A percentile compares a stretch with the other conserved stretches of the same genome.
These are phyloP conservation scores for Eupithecia tripunctaria DNA, from an alignment of 2,888 invertebrate species.

Conservation along the genomic window DNA sequence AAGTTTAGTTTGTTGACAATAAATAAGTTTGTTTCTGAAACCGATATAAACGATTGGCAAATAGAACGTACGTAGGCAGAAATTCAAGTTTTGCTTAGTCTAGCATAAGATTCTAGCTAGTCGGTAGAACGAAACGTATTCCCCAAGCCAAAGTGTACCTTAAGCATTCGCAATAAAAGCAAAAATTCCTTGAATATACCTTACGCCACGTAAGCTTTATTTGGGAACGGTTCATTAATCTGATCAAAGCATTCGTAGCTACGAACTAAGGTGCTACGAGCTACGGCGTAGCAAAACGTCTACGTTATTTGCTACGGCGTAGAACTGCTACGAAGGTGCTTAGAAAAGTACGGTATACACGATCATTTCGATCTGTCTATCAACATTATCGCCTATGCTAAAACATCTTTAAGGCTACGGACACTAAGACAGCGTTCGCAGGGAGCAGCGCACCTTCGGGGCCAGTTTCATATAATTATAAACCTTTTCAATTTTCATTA, in stretches of 20 bases:
- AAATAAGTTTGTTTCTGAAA: background rate
- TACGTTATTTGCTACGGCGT: slow-evolving; percentile 24
- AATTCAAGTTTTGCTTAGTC: background rate
- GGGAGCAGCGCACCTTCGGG: too few species aligned
- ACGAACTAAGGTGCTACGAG: slow-evolving; percentile 17
- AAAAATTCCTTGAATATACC: slow-evolving; percentile 1
- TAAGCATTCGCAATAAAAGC: background rate
- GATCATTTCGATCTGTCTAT: background rate
- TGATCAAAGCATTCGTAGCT: slow-evolving; percentile 31
- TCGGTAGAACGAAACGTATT: background rate
- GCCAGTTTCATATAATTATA: too few species aligned
- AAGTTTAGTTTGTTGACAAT: too few species aligned
- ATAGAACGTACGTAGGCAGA: background rate
- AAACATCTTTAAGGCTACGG: background rate
- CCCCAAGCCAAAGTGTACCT: background rate
- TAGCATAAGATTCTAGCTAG: slow-evolving; percentile 2
- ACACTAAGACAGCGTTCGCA: too few species aligned
- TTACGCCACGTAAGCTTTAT: slow-evolving; percentile 31
- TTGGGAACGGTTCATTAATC: slow-evolving; percentile 47
- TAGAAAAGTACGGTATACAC: background rate
- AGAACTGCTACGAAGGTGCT: slow-evolving; percentile 9
- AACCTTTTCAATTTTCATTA: too few species aligned
- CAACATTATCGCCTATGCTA: background rate
- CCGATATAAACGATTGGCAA: background rate
- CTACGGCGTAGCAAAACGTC: slow-evolving; percentile 29